Conservation (phyloP, 2,797 vertebrate genomes). For the Urocyon cinereoargenteus region DNA sequence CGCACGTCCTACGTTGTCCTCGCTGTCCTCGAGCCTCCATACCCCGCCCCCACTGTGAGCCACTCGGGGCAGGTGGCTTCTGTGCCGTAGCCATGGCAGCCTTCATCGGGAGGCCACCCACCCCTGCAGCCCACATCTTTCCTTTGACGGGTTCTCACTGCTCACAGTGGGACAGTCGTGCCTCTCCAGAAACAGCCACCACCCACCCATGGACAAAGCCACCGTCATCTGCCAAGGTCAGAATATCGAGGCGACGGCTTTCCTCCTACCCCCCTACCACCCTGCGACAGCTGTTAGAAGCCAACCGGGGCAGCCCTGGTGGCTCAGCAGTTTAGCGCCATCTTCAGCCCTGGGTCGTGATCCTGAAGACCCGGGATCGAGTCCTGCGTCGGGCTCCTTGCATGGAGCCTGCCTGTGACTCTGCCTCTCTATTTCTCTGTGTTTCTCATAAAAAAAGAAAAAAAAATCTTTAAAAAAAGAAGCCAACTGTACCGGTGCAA, state of each 20-base stretch:
- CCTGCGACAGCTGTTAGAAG: background rate
- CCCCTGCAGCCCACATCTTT: background rate
- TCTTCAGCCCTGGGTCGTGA: too few relatives aligned
- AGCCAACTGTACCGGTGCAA: background rate
- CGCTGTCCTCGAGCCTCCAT: background rate
- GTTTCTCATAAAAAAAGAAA: too few relatives aligned
- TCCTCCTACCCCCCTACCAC: too few relatives aligned
- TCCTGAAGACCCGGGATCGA: too few relatives aligned
- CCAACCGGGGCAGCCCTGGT: too few relatives aligned
- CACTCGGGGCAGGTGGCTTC: background rate
- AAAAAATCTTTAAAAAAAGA: too few relatives aligned
- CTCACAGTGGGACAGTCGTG: background rate
- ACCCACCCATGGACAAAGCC: background rate
- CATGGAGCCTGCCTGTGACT: too few relatives aligned
- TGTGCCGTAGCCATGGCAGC: background rate
- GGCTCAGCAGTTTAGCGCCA: background rate
- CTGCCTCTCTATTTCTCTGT: too few relatives aligned
- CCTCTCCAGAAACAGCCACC: background rate
- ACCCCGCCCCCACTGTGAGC: background rate
- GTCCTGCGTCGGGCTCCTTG: too few relatives aligned
- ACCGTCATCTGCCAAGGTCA: background rate
- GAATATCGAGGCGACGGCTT: background rate
- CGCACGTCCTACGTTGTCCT: too few relatives aligned
- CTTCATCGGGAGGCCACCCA: background rate
- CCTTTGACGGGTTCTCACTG: conserved; percentile 8